Conservation (phyloP, 1,140 invertebrate species). For the Hycleus phaleratus region DNA sequence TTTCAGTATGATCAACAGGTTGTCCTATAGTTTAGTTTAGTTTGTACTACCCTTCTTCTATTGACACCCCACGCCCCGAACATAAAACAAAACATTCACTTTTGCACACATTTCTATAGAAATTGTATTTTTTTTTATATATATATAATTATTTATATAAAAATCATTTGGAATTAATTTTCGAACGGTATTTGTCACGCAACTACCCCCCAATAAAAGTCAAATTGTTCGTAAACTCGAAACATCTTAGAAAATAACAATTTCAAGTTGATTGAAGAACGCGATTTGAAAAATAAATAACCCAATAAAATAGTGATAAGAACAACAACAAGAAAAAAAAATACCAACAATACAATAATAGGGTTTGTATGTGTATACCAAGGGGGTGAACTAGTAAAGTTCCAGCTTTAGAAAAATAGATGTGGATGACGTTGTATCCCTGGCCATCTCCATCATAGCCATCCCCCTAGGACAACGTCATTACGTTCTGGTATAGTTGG, state of each 20-base stretch:
- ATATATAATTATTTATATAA: too few species aligned
- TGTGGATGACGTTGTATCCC: slow-evolving; percentile 15
- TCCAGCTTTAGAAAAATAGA: slow-evolving; percentile 15
- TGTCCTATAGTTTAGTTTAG: slow-evolving; percentile 4
- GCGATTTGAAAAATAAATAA: slow-evolving; percentile 17
- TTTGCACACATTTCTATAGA: too few species aligned
- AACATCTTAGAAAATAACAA: too few species aligned
- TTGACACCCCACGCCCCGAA: slow-evolving; percentile 7
- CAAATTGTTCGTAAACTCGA: too few species aligned
- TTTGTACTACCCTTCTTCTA: background rate
- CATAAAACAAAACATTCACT: background rate
- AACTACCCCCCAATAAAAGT: too few species aligned
- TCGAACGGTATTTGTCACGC: too few species aligned
- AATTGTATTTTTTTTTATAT: too few species aligned
- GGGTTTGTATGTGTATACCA: too few species aligned
- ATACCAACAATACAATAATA: too few species aligned
- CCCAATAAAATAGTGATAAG: slow-evolving; percentile 18
- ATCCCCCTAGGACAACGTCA: slow-evolving; percentile 20
- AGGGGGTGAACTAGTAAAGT: background rate
- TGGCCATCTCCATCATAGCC: slow-evolving; percentile 19
- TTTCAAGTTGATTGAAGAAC: slow-evolving; percentile 8
- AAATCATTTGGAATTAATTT: too few species aligned
- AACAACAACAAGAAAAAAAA: background rate
- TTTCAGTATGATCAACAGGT: slow-evolving; percentile 3
- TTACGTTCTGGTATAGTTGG: slow-evolving; percentile 15